A percentile compares a stretch with the other conserved stretches of the same genome.
phyloP scores from a whole-genome alignment of 2,113 vertebrate species.

The Seriola dumerili region DNA sequence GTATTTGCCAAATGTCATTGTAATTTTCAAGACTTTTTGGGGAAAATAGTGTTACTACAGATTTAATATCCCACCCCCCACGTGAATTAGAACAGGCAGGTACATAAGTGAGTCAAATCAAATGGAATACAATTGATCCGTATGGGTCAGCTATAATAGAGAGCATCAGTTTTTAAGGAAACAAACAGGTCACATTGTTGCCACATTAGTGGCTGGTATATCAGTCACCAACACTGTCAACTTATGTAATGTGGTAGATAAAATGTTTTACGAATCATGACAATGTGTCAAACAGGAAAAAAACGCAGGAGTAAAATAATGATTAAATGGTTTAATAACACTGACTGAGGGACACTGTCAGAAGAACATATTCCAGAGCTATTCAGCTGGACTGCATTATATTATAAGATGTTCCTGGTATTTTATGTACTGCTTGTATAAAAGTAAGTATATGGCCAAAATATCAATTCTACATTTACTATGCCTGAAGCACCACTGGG shows the following conservation, averaged over 20 bases:
- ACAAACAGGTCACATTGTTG: no score
- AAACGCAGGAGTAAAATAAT: no score
- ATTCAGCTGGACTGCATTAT: not conserved
- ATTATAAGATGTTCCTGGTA: not conserved
- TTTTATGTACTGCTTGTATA: not conserved
- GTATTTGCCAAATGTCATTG: no score
- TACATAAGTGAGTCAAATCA: not conserved
- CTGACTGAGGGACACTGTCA: not conserved
- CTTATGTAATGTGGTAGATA: no score
- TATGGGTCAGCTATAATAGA: not conserved
- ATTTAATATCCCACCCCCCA: no score
- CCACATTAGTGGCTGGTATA: no score
- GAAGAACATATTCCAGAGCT: not conserved
- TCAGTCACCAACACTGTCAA: no score
- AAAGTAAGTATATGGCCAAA: conserved; percentile 29
- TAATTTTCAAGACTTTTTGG: no score
- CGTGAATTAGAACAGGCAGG: no score
- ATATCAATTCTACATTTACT: conserved; percentile 43
- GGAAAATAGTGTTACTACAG: no score
- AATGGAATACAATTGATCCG: not conserved
- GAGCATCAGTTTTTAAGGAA: not conserved
- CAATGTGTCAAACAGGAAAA: not conserved
- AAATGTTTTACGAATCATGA: not conserved
- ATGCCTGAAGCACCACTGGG: conserved; percentile 32
- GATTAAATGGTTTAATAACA: no score